Percentiles rank a stretch among this genome's conserved stretches.
phyloP scores from a whole-genome alignment of 2,113 vertebrate genomes.

The Xiphophorus maculatus region DNA sequence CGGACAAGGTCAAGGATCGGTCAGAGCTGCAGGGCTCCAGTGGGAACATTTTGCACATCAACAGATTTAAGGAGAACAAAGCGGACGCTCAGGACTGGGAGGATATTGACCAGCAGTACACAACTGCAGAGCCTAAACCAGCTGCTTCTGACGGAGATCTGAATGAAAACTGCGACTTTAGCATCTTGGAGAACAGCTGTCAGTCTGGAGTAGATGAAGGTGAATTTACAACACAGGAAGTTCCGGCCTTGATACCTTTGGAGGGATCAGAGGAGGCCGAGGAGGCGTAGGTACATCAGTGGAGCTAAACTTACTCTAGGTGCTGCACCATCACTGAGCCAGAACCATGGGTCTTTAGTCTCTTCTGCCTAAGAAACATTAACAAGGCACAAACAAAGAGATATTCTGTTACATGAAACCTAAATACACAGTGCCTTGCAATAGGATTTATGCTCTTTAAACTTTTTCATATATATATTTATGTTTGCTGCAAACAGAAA shows the following conservation, averaged over 20 bases:
- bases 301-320: not conserved
- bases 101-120: not conserved
- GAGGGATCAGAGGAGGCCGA: slow-evolving; percentile 26
- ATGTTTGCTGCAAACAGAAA: not conserved
- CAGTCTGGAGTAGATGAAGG: not conserved
- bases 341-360: slow-evolving; percentile 6
- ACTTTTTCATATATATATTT: not conserved
- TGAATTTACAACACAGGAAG: slow-evolving; percentile 16
- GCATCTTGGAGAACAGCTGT: slow-evolving; percentile 48
- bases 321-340: slow-evolving; percentile 4
- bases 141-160: slow-evolving; percentile 19
- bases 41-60: slow-evolving; percentile 24
- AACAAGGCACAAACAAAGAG: not conserved
- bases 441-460: not conserved
- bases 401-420: not conserved
- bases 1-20: slow-evolving; percentile 23
- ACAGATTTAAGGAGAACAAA: slow-evolving; percentile 12
- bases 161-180: slow-evolving; percentile 58
- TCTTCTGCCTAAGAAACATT: slow-evolving; percentile 10
- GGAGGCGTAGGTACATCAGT: slow-evolving; percentile 29
- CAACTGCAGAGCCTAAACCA: slow-evolving; percentile 18
- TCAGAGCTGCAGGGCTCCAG: slow-evolving; percentile 5
- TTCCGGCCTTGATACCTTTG: slow-evolving; percentile 7
- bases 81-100: not conserved
- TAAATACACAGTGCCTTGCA: not conserved